Conservation (phyloP, 2,888 invertebrate species). For the Athripsodes cinereus region DNA sequence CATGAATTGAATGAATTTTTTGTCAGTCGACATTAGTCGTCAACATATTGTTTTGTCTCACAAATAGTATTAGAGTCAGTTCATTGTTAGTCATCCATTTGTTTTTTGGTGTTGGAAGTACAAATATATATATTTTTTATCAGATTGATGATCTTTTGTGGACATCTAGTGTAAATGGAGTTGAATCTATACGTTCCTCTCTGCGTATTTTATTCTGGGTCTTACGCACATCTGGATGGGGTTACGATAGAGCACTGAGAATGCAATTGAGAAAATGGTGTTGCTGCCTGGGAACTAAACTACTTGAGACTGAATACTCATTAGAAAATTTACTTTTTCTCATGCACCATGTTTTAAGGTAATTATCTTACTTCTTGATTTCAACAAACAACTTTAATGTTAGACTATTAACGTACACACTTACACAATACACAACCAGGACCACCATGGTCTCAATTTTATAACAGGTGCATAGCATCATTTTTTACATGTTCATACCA, state of each 20-base stretch:
- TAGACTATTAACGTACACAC: no score
- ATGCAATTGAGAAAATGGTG: constrained; percentile 24
- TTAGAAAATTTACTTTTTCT: constrained; percentile 23
- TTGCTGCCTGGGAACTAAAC: constrained; percentile 13
- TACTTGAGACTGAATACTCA: constrained; percentile 16
- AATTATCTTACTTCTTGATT: background rate
- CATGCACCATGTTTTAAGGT: constrained; percentile 25
- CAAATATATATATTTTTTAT: background rate
- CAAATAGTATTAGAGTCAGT: no score
- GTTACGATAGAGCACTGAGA: constrained; percentile 20
- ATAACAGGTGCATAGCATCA: no score
- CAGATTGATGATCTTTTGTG: constrained; percentile 26
- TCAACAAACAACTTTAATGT: no score
- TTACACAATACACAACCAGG: no score
- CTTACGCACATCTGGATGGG: constrained; percentile 24
- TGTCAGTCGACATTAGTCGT: no score
- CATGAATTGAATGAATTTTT: no score
- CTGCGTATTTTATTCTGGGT: constrained; percentile 25
- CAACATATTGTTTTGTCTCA: no score
- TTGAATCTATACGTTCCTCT: constrained; percentile 16
- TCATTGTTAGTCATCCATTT: no score
- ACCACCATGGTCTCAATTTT: no score
- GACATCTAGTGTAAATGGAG: constrained; percentile 20
- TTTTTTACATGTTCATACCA: no score
- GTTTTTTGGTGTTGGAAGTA: background rate